These are phyloP conservation scores for Drosophila antonietae DNA, from an alignment of 2,888 invertebrate species.

Conservation along the genomic window DNA sequence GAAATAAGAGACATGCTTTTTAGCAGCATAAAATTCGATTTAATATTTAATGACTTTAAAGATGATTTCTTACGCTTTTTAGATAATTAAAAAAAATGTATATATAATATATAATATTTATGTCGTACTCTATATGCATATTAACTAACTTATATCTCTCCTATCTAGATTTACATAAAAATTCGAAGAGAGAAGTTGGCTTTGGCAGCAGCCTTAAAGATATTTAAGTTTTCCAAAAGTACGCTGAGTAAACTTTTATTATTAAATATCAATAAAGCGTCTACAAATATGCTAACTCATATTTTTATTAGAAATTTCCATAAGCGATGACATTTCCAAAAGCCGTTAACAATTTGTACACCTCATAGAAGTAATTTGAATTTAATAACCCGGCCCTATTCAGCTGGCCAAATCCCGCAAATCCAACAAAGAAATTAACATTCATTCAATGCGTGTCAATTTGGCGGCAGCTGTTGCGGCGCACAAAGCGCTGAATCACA, in stretches of 20 bases:
- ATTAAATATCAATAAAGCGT: neutral
- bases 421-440: constrained; percentile 24
- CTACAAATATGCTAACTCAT: neutral
- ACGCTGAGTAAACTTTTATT: neutral
- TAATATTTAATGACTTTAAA: neutral
- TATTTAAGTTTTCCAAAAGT: neutral
- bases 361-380: neutral
- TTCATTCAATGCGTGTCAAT: constrained; percentile 41
- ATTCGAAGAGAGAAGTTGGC: too few species aligned
- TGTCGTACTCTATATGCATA: too few species aligned
- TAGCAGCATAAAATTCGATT: neutral
- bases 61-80: neutral
- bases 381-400: neutral
- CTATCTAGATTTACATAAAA: too few species aligned
- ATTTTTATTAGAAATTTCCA: neutral
- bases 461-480: constrained; percentile 19
- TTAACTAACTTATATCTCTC: neutral
- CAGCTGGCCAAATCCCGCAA: neutral
- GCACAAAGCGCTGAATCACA: constrained; percentile 26
- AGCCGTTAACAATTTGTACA: neutral
- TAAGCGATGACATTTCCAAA: neutral
- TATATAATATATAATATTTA: neutral
- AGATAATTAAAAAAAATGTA: neutral
- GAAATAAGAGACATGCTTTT: neutral
- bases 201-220: too few species aligned